A percentile compares a stretch with the other conserved stretches of the same genome.
phyloP scores from a whole-genome alignment of 2,113 vertebrate species.

The Seriola rivoliana region DNA sequence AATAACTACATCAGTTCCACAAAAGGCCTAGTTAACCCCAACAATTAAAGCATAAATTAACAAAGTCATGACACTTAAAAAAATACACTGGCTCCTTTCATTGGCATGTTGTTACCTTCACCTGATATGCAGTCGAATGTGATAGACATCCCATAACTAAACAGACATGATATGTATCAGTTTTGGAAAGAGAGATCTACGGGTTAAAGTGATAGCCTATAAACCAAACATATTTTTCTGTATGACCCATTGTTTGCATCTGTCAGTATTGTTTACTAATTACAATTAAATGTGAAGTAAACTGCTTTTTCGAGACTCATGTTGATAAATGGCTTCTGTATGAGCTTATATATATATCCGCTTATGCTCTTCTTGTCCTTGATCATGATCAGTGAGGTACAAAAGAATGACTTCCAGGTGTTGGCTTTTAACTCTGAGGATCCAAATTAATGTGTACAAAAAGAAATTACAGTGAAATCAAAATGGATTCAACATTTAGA shows the following conservation, averaged over 20 bases:
- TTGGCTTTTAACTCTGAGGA: not conserved
- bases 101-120: not conserved
- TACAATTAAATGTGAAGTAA: not conserved
- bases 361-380: not conserved
- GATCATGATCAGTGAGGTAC: too few relatives aligned
- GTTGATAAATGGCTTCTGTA: not conserved
- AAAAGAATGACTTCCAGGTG: too few relatives aligned
- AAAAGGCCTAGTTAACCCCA: not conserved
- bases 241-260: not conserved
- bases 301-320: not conserved
- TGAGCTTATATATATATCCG: not conserved
- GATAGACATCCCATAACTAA: too few relatives aligned
- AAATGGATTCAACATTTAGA: not conserved
- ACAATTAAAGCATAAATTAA: not conserved
- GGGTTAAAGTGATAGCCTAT: not conserved
- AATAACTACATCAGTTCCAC: slow-evolving; percentile 1
- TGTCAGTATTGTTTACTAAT: not conserved
- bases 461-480: not conserved
- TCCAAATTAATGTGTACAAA: not conserved
- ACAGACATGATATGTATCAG: too few relatives aligned
- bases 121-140: not conserved
- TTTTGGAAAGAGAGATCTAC: not conserved
- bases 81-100: not conserved
- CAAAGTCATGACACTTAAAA: not conserved
- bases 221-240: not conserved